Percentiles rank a stretch among this genome's conserved stretches.
phyloP scores from a whole-genome alignment of 2,797 vertebrate species.

The Cynopterus sphinx region DNA sequence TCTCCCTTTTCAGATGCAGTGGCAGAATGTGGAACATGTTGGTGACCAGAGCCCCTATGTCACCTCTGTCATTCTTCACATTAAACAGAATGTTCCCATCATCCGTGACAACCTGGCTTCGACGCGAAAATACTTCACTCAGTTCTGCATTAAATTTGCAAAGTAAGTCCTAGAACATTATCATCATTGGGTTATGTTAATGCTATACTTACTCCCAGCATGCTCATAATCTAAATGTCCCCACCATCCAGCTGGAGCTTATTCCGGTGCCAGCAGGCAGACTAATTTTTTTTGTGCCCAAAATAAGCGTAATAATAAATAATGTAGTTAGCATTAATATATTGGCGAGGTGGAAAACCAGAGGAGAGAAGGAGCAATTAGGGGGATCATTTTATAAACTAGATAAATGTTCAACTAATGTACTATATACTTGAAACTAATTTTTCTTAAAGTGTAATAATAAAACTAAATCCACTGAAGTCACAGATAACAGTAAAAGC shows the following conservation, averaged over 20 bases:
- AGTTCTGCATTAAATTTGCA: conserved; percentile 99
- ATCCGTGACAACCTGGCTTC: conserved; percentile 98
- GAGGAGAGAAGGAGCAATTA: too few species aligned
- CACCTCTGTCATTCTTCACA: conserved; percentile 98
- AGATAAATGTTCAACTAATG: too few species aligned
- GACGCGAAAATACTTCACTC: conserved; percentile 98
- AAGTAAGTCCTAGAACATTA: conserved; percentile 88
- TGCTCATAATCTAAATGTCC: background rate
- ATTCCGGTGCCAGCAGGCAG: background rate
- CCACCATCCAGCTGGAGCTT: background rate
- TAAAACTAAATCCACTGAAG: background rate
- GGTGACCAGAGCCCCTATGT: conserved; percentile 99
- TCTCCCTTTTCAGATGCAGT: conserved; percentile 93
- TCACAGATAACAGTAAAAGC: background rate
- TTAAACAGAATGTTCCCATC: conserved; percentile 98
- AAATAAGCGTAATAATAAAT: background rate
- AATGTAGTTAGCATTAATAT: too few species aligned
- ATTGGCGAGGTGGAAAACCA: too few species aligned
- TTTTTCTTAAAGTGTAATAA: background rate
- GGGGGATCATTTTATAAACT: too few species aligned
- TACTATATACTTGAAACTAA: background rate
- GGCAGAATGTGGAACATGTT: conserved; percentile 99
- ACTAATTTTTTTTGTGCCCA: background rate
- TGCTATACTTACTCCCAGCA: background rate
- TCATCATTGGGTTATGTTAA: background rate